A percentile compares a stretch with the other conserved stretches of the same genome.
These are phyloP conservation scores for Amblyopsis rosae DNA, from an alignment of 2,113 vertebrate genomes.

Conservation along the genomic window DNA sequence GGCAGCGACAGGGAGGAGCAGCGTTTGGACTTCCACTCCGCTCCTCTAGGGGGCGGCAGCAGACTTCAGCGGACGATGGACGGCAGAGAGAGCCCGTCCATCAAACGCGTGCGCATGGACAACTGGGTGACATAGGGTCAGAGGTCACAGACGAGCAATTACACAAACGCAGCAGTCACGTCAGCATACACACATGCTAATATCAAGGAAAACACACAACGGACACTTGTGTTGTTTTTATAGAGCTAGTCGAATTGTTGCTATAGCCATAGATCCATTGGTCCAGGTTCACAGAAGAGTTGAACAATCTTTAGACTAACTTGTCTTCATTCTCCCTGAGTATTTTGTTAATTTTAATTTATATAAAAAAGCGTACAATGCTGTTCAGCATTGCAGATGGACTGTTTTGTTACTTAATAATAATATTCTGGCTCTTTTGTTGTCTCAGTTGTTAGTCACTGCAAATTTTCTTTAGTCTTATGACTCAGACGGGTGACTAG, in stretches of 20 bases:
- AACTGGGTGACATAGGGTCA: slow-evolving; percentile 89
- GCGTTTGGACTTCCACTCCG: slow-evolving; percentile 82
- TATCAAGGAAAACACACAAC: slow-evolving; percentile 36
- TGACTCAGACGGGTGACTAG: too few species aligned
- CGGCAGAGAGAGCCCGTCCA: slow-evolving; percentile 83
- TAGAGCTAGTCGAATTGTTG: slow-evolving; percentile 36
- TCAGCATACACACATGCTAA: not conserved
- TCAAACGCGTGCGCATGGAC: slow-evolving; percentile 93
- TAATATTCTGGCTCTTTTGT: not conserved
- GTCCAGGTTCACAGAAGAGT: slow-evolving; percentile 6
- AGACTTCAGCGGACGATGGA: slow-evolving; percentile 74
- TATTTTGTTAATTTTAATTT: not conserved
- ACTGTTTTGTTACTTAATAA: not conserved
- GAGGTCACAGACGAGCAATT: not conserved
- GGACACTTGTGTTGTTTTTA: slow-evolving; percentile 46
- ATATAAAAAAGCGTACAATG: slow-evolving; percentile 2
- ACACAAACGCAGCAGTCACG: not conserved
- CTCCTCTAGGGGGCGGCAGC: slow-evolving; percentile 68
- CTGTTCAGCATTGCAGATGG: not conserved
- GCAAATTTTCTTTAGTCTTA: too few species aligned
- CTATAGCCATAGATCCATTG: slow-evolving; percentile 21
- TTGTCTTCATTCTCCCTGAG: not conserved
- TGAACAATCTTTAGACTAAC: not conserved
- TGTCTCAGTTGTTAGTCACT: too few species aligned
- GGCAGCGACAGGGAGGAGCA: slow-evolving; percentile 88